Evolutionary conservation across 2,888 invertebrate genomes (phyloP).

Genomic region (Auanema freiburgensis): DNA sequence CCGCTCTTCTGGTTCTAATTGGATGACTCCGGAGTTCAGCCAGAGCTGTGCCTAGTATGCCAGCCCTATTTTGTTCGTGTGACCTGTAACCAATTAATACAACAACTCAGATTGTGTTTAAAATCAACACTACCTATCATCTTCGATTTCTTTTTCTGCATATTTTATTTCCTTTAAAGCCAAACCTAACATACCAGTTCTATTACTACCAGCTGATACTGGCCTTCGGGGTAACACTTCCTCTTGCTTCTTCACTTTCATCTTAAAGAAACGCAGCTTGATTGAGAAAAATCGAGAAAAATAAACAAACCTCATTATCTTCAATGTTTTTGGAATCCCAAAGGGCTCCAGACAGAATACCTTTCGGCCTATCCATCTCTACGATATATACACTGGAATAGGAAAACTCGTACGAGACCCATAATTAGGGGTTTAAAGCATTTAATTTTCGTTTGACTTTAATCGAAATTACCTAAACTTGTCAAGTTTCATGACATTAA

Average conservation of each 20-base stretch:
- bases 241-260: constrained; percentile 5
- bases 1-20: too few relatives aligned
- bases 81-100: constrained; percentile 15
- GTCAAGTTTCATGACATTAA: too few relatives aligned
- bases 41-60: constrained; percentile 51
- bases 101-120: background rate
- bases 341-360: constrained; percentile 18
- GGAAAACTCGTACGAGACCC: background rate
- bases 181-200: constrained; percentile 26
- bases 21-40: constrained; percentile 25
- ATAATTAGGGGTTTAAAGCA: too few relatives aligned
- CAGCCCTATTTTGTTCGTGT: constrained; percentile 35
- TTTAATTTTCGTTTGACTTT: too few relatives aligned
- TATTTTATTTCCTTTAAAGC: constrained; percentile 31
- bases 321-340: constrained; percentile 8
- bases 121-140: constrained; percentile 13
- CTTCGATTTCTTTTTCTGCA: constrained; percentile 27
- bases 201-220: constrained; percentile 13
- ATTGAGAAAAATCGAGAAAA: background rate
- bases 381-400: constrained; percentile 1
- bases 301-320: background rate
- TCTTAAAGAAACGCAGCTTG: too few relatives aligned
- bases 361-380: constrained; percentile 11
- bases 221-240: constrained; percentile 13
- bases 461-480: too few relatives aligned